A percentile compares a stretch with the other conserved stretches of the same genome.
Conservation (phyloP, 2,888 invertebrate species). For the Drosophila neotestacea region DNA sequence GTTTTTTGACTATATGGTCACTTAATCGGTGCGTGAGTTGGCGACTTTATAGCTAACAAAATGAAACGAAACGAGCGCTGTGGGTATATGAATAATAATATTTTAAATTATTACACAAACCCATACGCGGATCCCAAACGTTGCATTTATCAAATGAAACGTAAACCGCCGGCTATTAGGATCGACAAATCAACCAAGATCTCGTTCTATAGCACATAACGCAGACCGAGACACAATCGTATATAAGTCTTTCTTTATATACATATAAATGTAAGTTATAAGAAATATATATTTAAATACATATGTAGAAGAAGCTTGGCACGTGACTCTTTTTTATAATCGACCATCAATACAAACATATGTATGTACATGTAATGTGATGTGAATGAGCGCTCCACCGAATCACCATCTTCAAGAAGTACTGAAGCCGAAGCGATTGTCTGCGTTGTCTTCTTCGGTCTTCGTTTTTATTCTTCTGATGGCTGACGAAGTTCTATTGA, state of each 20-base stretch:
- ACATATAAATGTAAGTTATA: conserved; percentile 43
- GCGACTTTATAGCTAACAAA: conserved; percentile 60
- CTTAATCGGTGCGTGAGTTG: conserved; percentile 56
- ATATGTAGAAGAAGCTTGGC: conserved; percentile 41
- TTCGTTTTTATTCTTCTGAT: not conserved
- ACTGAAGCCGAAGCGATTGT: conserved; percentile 2
- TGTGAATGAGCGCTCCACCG: conserved; percentile 10
- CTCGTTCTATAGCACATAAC: conserved; percentile 14
- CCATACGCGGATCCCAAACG: conserved; percentile 18
- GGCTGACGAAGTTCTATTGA: conserved; percentile 10
- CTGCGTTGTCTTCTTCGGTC: not conserved
- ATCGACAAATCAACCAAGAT: conserved; percentile 26
- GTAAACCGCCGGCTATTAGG: conserved; percentile 6
- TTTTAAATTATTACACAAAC: conserved; percentile 65
- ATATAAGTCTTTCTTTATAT: conserved; percentile 7
- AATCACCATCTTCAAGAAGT: conserved; percentile 12
- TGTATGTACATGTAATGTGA: conserved; percentile 61
- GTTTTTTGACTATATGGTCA: conserved; percentile 51
- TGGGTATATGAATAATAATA: conserved; percentile 76
- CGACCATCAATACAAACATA: conserved; percentile 46
- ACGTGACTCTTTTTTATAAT: conserved; percentile 76
- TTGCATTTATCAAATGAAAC: conserved; percentile 42
- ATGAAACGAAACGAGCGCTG: conserved; percentile 59
- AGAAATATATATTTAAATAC: conserved; percentile 20
- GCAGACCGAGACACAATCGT: conserved; percentile 4